phyloP scores from a whole-genome alignment of 2,888 invertebrate genomes.

The Camptogramma bilineatum region DNA sequence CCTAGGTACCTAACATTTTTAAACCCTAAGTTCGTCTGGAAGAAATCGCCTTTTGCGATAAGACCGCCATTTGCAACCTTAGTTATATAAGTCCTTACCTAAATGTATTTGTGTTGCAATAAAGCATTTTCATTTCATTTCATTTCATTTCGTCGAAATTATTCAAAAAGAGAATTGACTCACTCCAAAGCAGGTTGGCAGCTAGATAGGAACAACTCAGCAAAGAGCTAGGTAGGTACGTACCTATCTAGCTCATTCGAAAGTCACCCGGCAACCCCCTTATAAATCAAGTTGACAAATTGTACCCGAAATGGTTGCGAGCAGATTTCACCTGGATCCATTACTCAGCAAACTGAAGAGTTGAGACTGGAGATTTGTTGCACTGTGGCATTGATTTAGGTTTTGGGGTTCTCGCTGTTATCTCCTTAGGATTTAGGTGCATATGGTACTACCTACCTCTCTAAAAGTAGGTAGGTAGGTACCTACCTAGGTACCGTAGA shows the following conservation, averaged over 20 bases:
- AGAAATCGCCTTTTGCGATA: no score
- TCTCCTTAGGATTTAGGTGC: background rate
- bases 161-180: background rate
- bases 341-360: slow-evolving; percentile 23
- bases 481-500: no score
- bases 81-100: no score
- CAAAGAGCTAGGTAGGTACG: no score
- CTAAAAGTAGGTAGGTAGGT: no score
- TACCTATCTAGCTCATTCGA: slow-evolving; percentile 20
- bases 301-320: slow-evolving; percentile 27
- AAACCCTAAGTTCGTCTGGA: no score
- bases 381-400: slow-evolving; percentile 16
- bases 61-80: no score
- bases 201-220: background rate
- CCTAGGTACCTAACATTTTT: background rate
- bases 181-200: background rate
- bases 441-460: no score
- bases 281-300: slow-evolving; percentile 40
- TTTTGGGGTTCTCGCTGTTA: background rate
- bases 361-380: slow-evolving; percentile 24
- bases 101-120: no score
- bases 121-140: no score
- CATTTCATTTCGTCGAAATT: no score
- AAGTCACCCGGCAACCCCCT: slow-evolving; percentile 16
- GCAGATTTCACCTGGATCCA: slow-evolving; percentile 35